phyloP scores from a whole-genome alignment of 1,140 invertebrate species.

The Cyrtorhinus lividipennis region DNA sequence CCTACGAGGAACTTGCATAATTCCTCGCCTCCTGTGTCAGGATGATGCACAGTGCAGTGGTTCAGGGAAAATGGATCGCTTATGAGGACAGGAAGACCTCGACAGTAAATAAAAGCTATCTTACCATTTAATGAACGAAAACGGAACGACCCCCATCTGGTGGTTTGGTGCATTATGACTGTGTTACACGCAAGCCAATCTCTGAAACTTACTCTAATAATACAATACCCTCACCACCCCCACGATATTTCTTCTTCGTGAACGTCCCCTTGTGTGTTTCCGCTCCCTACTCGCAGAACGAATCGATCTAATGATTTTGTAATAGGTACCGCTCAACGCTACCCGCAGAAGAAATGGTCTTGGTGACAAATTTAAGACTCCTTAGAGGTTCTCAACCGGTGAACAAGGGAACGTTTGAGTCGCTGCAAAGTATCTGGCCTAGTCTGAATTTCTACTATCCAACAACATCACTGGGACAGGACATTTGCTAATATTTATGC shows the following conservation, averaged over 20 bases:
- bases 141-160: background rate
- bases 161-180: background rate
- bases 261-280: background rate
- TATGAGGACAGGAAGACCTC: background rate
- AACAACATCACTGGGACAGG: too few species aligned
- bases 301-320: background rate
- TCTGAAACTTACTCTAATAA: background rate
- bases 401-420: too few species aligned
- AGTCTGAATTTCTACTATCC: too few species aligned
- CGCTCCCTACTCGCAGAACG: background rate
- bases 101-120: slow-evolving; percentile 8
- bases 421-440: too few species aligned
- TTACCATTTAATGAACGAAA: slow-evolving; percentile 1
- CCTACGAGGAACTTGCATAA: too few species aligned
- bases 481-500: too few species aligned
- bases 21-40: background rate
- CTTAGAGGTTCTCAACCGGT: too few species aligned
- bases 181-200: slow-evolving; percentile 1
- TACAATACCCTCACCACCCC: background rate
- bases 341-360: background rate
- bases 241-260: background rate
- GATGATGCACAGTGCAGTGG: background rate
- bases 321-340: background rate
- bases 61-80: background rate
- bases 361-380: background rate